These are phyloP conservation scores for Heliconius melpomene DNA, from an alignment of 1,140 invertebrate species.

Conservation along the genomic window DNA sequence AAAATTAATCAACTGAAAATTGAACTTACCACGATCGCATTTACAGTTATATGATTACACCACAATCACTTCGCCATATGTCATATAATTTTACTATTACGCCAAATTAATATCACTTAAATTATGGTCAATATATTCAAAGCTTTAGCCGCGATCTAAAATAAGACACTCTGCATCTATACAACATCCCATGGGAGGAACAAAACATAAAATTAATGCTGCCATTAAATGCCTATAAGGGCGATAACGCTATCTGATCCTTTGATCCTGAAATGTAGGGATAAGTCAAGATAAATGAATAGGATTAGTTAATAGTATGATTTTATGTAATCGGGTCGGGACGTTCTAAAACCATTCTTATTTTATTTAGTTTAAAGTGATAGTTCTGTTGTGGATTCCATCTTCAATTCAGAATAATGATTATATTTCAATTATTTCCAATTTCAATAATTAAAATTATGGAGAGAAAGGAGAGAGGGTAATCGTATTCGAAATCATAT, in stretches of 20 bases:
- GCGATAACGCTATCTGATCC: conserved; percentile 10
- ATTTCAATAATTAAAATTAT: no score
- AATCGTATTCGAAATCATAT: no score
- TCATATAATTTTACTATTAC: neutral
- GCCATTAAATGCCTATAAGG: conserved; percentile 2
- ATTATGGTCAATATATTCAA: neutral
- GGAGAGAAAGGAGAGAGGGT: no score
- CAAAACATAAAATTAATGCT: conserved; percentile 14
- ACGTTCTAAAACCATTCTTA: neutral
- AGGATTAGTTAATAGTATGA: neutral
- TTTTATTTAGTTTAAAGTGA: neutral
- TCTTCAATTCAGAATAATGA: no score
- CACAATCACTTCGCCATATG: no score
- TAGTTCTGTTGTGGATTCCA: no score
- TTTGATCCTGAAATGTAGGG: conserved; percentile 3
- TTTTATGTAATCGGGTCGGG: neutral
- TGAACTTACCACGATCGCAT: neutral
- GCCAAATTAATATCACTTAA: neutral
- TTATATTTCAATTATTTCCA: no score
- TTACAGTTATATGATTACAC: no score
- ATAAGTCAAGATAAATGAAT: conserved; percentile 8
- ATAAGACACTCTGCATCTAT: neutral
- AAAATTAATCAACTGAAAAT: neutral
- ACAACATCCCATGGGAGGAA: neutral
- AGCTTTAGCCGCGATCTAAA: neutral